Conservation (phyloP, 2,888 invertebrate species). For the Baronia brevicornis region DNA sequence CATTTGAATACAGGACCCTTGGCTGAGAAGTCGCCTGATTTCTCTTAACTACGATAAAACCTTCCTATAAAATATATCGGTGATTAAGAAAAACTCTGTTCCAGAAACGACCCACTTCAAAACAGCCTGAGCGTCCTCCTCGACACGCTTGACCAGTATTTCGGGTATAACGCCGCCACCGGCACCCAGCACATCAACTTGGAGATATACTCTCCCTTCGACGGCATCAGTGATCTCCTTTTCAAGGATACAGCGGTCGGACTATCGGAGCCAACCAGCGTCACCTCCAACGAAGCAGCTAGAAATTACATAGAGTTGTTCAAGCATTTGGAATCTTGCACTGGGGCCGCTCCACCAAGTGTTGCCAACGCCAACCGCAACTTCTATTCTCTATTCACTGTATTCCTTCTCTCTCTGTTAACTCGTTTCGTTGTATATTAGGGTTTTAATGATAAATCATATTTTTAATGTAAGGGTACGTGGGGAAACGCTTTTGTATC, state of each 20-base stretch:
- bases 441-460: too few species aligned
- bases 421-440: constrained; percentile 36
- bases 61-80: background rate
- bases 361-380: constrained; percentile 30
- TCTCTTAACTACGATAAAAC: background rate
- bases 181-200: constrained; percentile 55
- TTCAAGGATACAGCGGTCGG: constrained; percentile 79
- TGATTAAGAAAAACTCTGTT: background rate
- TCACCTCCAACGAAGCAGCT: constrained; percentile 49
- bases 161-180: constrained; percentile 60
- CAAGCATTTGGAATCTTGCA: constrained; percentile 53
- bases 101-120: constrained; percentile 46
- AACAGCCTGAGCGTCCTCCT: constrained; percentile 53
- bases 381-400: constrained; percentile 37
- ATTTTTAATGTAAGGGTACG: too few species aligned
- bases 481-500: too few species aligned
- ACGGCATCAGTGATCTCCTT: constrained; percentile 67
- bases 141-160: constrained; percentile 62
- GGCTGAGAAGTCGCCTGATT: too few species aligned
- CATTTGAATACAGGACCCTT: too few species aligned
- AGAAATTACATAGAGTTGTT: constrained; percentile 76
- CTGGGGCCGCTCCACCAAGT: constrained; percentile 31
- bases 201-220: constrained; percentile 76
- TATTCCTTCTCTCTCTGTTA: constrained; percentile 35
- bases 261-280: constrained; percentile 55